Evolutionary conservation across 2,113 vertebrate genomes (phyloP), one percentile per base, ranked within the genome.

Genomic region (Sinocyclocheilus grahami): DNA sequence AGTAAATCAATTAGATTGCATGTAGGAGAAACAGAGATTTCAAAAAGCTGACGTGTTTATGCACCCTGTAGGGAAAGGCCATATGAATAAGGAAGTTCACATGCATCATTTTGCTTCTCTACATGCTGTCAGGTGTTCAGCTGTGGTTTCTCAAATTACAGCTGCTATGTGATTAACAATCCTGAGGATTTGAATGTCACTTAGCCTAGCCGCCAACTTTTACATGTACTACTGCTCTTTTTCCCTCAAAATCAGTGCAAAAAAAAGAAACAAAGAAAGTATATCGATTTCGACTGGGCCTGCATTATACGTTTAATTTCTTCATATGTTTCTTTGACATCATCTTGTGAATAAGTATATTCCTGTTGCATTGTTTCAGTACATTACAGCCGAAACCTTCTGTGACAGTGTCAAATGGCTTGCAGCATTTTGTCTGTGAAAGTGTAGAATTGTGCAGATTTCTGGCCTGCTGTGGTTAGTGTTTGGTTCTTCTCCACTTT

Each of bases 1-100:
- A 82, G 75, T 84, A 86, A 89, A 89, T 89, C 86, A 89, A 85
- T 89, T 84, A 84, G 85, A 82, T 46, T 75, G 81, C 77, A 71
- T 76, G 86, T 81, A 62, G 67, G 48, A 63, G n/a, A 51, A 37
- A 80, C 65, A 39, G 67, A 51, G 77, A 80, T 58, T 86, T 85
- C 39, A 72, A 79, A 78, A 87, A 63, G 79, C 75, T 78, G 79
- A 46, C 14, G 22, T 51, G 58, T 84, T 78, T 51, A 37, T 48
- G 69, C 37, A 22, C 20, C 77, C 83, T 20, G 33, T 16, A 72
- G 65, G 22, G 30, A 65, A 69, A 81, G 9, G 48, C 46, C 16
- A 13, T 77, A 27, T 77, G 69, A 65, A 67, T 51, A 39, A 27
- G 53, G 22, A 63, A 22, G 78, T 37, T 27, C 48, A 22, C 33